These are phyloP conservation scores for Hylyphantes graminicola DNA, from an alignment of 1,140 invertebrate genomes.

Conservation along the genomic window DNA sequence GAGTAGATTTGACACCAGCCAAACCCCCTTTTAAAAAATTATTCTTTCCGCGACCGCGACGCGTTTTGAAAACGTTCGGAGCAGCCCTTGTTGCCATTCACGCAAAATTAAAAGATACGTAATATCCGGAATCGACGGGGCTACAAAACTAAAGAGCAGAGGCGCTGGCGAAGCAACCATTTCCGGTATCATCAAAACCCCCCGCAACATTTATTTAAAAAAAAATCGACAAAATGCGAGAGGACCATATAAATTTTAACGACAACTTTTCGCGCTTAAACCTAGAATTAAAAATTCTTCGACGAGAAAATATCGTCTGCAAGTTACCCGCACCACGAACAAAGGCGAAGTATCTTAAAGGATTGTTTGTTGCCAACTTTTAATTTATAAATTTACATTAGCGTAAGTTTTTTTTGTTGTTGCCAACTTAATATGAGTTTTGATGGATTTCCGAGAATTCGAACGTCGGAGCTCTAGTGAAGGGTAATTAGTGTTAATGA, in stretches of 20 bases:
- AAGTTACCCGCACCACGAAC: background rate
- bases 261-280: background rate
- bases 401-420: background rate
- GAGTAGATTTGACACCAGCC: too few species aligned
- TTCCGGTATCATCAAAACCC: constrained; percentile 32
- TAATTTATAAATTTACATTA: too few species aligned
- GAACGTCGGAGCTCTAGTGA: background rate
- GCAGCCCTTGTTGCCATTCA: background rate
- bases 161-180: constrained; percentile 16
- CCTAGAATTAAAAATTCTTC: constrained; percentile 11
- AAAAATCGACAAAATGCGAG: background rate
- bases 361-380: too few species aligned
- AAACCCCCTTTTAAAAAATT: too few species aligned
- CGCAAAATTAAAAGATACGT: constrained; percentile 34
- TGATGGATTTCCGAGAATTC: constrained; percentile 23
- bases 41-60: too few species aligned
- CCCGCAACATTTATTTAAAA: background rate
- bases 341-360: background rate
- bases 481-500: constrained; percentile 39
- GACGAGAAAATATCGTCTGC: constrained; percentile 19
- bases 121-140: constrained; percentile 21
- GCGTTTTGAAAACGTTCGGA: too few species aligned
- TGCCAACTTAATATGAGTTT: background rate
- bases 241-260: constrained; percentile 34
- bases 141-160: background rate